phyloP scores from a whole-genome alignment of 2,797 vertebrate species.

The Pseudochaenichthys georgianus region DNA sequence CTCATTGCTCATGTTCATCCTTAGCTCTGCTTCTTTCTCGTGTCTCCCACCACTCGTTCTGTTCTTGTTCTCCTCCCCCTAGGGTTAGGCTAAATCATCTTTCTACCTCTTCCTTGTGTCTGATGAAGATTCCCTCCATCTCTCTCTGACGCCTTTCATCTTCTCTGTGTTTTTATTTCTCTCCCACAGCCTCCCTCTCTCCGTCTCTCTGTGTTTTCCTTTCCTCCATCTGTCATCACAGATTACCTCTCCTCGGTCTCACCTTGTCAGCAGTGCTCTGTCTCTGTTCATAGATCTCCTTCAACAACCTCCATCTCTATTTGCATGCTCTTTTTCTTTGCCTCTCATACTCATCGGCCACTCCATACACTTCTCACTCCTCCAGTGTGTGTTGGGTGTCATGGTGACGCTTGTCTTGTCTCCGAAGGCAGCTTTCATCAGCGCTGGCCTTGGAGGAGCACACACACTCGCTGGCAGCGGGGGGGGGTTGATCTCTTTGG shows the following conservation, averaged over 20 bases:
- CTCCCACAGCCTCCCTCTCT: slow-evolving; percentile 32
- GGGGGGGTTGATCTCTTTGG: slow-evolving; percentile 51
- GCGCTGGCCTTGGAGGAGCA: slow-evolving; percentile 28
- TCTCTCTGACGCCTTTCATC: slow-evolving; percentile 60
- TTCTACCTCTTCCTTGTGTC: slow-evolving; percentile 51
- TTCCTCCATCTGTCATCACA: slow-evolving; percentile 68
- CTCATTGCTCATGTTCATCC: slow-evolving; percentile 52
- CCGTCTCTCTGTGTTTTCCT: slow-evolving; percentile 63
- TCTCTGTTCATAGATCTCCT: slow-evolving; percentile 45
- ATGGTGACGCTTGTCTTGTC: slow-evolving; percentile 58
- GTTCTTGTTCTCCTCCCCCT: slow-evolving; percentile 28
- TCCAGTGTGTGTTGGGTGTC: slow-evolving; percentile 66
- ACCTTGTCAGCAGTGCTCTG: slow-evolving; percentile 32
- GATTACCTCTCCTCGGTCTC: slow-evolving; percentile 62
- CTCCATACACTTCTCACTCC: slow-evolving; percentile 37
- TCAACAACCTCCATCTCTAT: slow-evolving; percentile 39
- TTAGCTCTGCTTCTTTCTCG: slow-evolving; percentile 29
- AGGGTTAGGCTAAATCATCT: slow-evolving; percentile 61
- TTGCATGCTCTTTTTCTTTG: slow-evolving; percentile 11
- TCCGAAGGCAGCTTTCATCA: slow-evolving; percentile 63
- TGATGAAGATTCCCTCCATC: slow-evolving; percentile 58
- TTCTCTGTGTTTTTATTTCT: slow-evolving; percentile 59
- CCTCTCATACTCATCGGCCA: slow-evolving; percentile 35
- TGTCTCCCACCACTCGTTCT: slow-evolving; percentile 27
- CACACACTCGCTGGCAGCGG: not conserved